Evolutionary conservation across 2,888 invertebrate species (phyloP).

Genomic region (Drosophila tripunctata): DNA sequence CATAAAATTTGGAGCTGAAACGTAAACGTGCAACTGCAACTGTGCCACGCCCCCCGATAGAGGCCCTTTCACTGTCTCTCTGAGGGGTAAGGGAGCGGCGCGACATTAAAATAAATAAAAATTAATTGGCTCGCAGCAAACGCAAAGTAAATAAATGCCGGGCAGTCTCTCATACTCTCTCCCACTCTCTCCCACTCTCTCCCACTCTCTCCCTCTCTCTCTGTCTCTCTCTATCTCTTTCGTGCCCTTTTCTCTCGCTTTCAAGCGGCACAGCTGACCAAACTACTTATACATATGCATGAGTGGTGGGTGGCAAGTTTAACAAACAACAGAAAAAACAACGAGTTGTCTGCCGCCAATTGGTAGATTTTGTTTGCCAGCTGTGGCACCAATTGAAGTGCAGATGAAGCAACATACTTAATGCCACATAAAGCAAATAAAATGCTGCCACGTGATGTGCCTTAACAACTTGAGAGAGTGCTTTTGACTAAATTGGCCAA

Average conservation of each 20-base stretch:
- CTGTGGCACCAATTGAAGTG: background rate
- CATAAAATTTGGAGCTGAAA: constrained; percentile 63
- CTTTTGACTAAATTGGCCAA: background rate
- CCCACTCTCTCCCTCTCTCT: background rate
- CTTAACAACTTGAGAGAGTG: constrained; percentile 24
- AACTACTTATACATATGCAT: constrained; percentile 27
- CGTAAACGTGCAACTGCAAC: constrained; percentile 18
- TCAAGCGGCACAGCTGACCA: constrained; percentile 40
- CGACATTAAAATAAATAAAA: constrained; percentile 76
- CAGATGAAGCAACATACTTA: constrained; percentile 8
- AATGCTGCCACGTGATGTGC: constrained; percentile 52
- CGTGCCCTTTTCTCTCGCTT: too few species aligned
- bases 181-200: background rate
- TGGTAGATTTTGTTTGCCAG: constrained; percentile 24
- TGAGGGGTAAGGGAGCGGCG: constrained; percentile 9
- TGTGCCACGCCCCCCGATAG: background rate
- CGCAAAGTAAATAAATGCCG: constrained; percentile 46
- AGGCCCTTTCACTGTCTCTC: background rate
- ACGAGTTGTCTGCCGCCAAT: constrained; percentile 21
- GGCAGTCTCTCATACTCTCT: constrained; percentile 3
- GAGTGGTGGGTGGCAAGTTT: constrained; percentile 3
- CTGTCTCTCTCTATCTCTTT: constrained; percentile 1
- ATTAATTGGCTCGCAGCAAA: constrained; percentile 70
- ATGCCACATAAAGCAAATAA: constrained; percentile 29
- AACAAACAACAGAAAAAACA: constrained; percentile 4